Percentiles rank a stretch among this genome's conserved stretches.
Evolutionary conservation across 2,113 vertebrate genomes (phyloP).

Genomic region (Tympanuchus pallidicinctus): DNA sequence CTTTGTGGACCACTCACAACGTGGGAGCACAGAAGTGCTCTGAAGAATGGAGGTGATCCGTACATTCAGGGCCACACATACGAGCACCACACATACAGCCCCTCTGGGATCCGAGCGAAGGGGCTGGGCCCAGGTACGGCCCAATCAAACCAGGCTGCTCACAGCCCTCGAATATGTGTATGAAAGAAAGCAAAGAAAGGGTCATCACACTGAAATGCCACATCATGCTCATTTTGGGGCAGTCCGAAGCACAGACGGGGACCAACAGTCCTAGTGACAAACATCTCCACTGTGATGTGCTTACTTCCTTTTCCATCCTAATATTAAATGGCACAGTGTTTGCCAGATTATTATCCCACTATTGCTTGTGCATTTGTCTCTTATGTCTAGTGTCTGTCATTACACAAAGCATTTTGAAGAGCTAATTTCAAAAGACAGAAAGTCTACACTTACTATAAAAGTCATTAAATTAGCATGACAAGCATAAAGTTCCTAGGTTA

Average conservation of each 20-base stretch:
- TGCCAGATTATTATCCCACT: constrained; percentile 70
- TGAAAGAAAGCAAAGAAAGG: neutral
- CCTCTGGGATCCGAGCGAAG: rapidly evolving
- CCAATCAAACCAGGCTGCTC: neutral
- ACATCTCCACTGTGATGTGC: neutral
- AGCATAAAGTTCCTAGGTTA: constrained; percentile 70
- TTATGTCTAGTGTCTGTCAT: constrained; percentile 75
- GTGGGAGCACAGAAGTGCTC: neutral
- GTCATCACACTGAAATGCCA: neutral
- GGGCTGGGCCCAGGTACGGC: neutral
- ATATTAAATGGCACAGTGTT: constrained; percentile 50
- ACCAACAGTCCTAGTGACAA: rapidly evolving
- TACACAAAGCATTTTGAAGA: constrained; percentile 76
- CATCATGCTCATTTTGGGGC: neutral
- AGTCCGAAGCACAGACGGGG: neutral
- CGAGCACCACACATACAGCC: rapidly evolving
- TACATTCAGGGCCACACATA: rapidly evolving
- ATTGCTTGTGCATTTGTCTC: constrained; percentile 69
- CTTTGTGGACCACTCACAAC: neutral
- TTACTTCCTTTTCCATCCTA: constrained; percentile 54
- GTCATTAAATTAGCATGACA: constrained; percentile 76
- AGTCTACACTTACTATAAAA: constrained; percentile 76
- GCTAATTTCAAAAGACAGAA: constrained; percentile 77
- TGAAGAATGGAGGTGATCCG: neutral
- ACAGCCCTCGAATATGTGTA: neutral